Conservation (phyloP, 2,797 vertebrate genomes). For the Sebastolobus alascanus region DNA sequence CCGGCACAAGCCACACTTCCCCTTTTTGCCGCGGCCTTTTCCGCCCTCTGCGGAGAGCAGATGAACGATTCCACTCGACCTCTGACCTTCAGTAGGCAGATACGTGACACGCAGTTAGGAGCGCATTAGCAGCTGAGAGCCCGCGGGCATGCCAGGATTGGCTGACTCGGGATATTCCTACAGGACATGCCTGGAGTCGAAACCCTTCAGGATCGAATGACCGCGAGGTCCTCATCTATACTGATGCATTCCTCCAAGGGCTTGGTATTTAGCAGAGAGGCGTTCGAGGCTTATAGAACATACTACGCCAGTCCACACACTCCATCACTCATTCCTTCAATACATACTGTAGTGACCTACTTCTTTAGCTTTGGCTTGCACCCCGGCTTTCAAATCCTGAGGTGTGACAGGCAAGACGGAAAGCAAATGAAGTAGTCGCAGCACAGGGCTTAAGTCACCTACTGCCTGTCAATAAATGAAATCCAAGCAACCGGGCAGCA, state of each 20-base stretch:
- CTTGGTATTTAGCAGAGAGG: slow-evolving; percentile 64
- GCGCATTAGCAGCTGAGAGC: slow-evolving; percentile 78
- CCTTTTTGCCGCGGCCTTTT: slow-evolving; percentile 34
- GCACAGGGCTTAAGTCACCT: slow-evolving; percentile 17
- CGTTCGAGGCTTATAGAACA: slow-evolving; percentile 45
- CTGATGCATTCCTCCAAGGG: slow-evolving; percentile 56
- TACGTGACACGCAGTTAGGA: slow-evolving; percentile 69
- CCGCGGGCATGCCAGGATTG: slow-evolving; percentile 60
- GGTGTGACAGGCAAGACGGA: slow-evolving; percentile 40
- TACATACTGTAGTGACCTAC: slow-evolving; percentile 53
- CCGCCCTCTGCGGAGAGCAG: slow-evolving; percentile 54
- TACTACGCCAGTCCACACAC: slow-evolving; percentile 3
- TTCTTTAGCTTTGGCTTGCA: slow-evolving; percentile 47
- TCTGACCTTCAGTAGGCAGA: slow-evolving; percentile 71
- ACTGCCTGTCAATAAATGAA: slow-evolving; percentile 44
- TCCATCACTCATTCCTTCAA: slow-evolving; percentile 23
- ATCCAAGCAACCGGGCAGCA: slow-evolving; percentile 25
- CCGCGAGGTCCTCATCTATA: slow-evolving; percentile 61
- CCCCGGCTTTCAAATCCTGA: slow-evolving; percentile 31
- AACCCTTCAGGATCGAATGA: slow-evolving; percentile 64
- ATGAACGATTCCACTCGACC: slow-evolving; percentile 72
- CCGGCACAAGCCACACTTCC: slow-evolving; percentile 53
- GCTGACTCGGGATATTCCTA: slow-evolving; percentile 77
- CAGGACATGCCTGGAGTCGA: slow-evolving; percentile 67
- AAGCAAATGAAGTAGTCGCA: slow-evolving; percentile 37